These are phyloP conservation scores for Steinernema khuongi DNA, from an alignment of 1,140 invertebrate species.

Conservation along the genomic window DNA sequence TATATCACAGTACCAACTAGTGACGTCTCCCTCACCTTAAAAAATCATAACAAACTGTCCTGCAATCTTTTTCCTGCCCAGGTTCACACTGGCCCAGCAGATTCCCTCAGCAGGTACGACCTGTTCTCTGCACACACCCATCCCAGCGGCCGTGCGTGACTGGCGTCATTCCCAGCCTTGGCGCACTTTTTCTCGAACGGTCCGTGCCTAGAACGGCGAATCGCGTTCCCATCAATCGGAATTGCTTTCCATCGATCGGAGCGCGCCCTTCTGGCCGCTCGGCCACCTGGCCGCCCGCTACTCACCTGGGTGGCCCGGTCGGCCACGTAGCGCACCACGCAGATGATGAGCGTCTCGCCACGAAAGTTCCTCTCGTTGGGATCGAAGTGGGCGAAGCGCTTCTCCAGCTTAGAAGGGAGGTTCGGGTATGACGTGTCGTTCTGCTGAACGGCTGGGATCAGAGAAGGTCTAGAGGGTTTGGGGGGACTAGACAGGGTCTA, in stretches of 20 bases:
- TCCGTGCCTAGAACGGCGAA: too few relatives aligned
- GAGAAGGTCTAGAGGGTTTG: background rate
- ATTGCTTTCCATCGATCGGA: background rate
- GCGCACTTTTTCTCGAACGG: too few relatives aligned
- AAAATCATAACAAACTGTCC: too few relatives aligned
- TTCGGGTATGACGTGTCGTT: background rate
- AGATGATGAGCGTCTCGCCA: conserved; percentile 5
- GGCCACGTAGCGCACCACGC: conserved; percentile 15
- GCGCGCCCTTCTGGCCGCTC: background rate
- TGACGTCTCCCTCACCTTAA: too few relatives aligned
- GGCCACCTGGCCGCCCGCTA: background rate
- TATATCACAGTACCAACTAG: too few relatives aligned
- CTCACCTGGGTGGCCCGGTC: conserved; percentile 10
- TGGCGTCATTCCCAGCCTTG: too few relatives aligned
- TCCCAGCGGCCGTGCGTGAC: too few relatives aligned
- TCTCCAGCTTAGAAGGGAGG: conserved; percentile 4
- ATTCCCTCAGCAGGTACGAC: too few relatives aligned
- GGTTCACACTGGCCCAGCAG: too few relatives aligned
- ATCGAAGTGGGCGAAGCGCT: background rate
- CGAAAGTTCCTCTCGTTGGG: conserved; percentile 16
- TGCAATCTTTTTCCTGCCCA: too few relatives aligned
- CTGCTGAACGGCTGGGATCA: background rate
- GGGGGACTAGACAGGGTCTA: background rate
- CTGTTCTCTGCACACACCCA: too few relatives aligned
- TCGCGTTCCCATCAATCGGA: background rate